Conservation (phyloP, 1,140 invertebrate genomes). For the Microplitis demolitor region DNA sequence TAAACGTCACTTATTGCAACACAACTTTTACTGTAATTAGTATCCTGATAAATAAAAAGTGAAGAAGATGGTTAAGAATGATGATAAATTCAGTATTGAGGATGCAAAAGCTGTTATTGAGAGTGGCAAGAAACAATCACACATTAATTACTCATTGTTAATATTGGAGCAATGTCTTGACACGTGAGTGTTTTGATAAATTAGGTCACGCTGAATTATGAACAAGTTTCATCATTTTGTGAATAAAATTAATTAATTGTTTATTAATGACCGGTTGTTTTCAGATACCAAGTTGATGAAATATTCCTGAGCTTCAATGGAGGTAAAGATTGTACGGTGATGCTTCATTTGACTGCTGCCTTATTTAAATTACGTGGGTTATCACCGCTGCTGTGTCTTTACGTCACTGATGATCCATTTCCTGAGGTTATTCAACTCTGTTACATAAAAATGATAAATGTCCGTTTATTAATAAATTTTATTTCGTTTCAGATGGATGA, state of each 20-base stretch:
- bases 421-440: conserved; percentile 64
- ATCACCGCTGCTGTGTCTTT: conserved; percentile 45
- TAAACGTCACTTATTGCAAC: too few relatives aligned
- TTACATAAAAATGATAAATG: not conserved
- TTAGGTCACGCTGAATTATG: not conserved
- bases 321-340: conserved; percentile 94
- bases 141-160: conserved; percentile 42
- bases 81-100: conserved; percentile 23
- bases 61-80: too few relatives aligned
- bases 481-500: conserved; percentile 67
- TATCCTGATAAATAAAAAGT: too few relatives aligned
- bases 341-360: conserved; percentile 78
- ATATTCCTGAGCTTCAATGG: conserved; percentile 94
- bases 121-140: conserved; percentile 30
- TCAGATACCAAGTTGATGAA: conserved; percentile 69
- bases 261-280: conserved; percentile 24
- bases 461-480: not conserved
- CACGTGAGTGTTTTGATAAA: conserved; percentile 38
- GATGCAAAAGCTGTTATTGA: conserved; percentile 29
- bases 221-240: not conserved
- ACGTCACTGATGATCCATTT: conserved; percentile 75
- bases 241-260: not conserved
- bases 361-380: conserved; percentile 64
- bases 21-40: too few relatives aligned
- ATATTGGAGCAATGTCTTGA: conserved; percentile 50